Evolutionary conservation across 2,888 invertebrate genomes (phyloP), one percentile per base, ranked within the genome.

Genomic region (Ochropacha duplaris): DNA sequence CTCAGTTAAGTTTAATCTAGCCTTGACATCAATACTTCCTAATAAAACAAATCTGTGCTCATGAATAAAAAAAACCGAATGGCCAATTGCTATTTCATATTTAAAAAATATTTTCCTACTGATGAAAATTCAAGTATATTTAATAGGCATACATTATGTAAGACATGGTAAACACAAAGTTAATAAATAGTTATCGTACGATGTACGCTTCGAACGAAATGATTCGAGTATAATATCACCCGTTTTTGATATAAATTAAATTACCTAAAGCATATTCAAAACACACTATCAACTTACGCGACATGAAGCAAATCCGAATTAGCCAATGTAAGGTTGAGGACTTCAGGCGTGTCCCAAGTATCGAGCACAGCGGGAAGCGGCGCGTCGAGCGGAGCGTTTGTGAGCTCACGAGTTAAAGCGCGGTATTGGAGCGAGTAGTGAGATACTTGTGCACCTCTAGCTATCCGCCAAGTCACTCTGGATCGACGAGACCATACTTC

Each of bases 401-500:
- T 66, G 8, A 86, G 66, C 22, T 91, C 92, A 3, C 84, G 77
- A 0, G 83, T 83, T 22, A 92, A 69, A 1, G 90, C 83, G 14
- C 90, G 81, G 68, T 90, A 90, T 59, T 92, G 92, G 0, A 92
- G 73, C 4, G 89, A 85, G 72, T 92, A 92, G 71, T 91, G 92
- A 0, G 91, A 88, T 0, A 92, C 92, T 12, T 89, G 71, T 0
- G 90, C 88, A 0, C 90, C 92, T 6, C 92, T 73, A 0, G 89
- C 84, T 4, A 88, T 66, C 1, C 91, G 77, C 92, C 92, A 92
- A 1, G 91, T 90, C 1, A 92, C 86, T 5, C 92, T 81, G 6
- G 90, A 90, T 64, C 85, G 79, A 6, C 92, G 84, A 1, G 92
- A 86, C 92, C 91, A 92, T 1, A 92, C 89, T 61, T 92, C 92